phyloP scores from a whole-genome alignment of 1,140 invertebrate genomes.

The Fopius arisanus region DNA sequence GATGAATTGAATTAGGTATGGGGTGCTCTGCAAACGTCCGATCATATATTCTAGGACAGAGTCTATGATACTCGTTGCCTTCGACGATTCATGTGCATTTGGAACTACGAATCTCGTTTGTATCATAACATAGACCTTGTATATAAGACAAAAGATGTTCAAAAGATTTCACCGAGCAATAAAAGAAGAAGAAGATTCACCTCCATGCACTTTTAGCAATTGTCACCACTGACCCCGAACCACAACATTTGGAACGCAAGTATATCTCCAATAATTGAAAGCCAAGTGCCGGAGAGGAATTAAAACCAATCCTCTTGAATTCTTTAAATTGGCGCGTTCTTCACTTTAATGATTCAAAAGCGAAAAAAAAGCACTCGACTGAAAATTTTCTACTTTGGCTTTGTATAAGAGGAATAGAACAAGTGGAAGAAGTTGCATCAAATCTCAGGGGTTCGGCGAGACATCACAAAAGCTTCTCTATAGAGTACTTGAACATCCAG shows the following conservation, averaged over 20 bases:
- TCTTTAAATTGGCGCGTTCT: constrained; percentile 1
- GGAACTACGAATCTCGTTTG: neutral
- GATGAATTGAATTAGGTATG: neutral
- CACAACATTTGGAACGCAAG: neutral
- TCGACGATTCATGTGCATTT: neutral
- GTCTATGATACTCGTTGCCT: neutral
- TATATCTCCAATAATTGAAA: constrained; percentile 4
- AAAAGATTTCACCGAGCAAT: too few species aligned
- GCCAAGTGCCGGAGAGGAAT: neutral
- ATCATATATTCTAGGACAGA: neutral
- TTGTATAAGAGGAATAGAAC: neutral
- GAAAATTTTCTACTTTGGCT: neutral
- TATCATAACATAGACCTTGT: neutral
- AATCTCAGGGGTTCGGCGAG: neutral
- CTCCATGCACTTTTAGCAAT: neutral
- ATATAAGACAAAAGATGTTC: too few species aligned
- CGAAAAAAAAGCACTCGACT: neutral
- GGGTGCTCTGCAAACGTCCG: neutral
- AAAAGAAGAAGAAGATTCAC: too few species aligned
- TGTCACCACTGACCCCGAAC: neutral
- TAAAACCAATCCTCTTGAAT: constrained; percentile 1
- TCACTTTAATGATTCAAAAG: neutral
- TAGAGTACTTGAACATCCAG: neutral
- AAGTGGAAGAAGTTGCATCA: neutral
- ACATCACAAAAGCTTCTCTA: neutral